Percentiles rank a stretch among this genome's conserved stretches.
phyloP scores from a whole-genome alignment of 2,888 invertebrate genomes.

The Xestia ashworthii region DNA sequence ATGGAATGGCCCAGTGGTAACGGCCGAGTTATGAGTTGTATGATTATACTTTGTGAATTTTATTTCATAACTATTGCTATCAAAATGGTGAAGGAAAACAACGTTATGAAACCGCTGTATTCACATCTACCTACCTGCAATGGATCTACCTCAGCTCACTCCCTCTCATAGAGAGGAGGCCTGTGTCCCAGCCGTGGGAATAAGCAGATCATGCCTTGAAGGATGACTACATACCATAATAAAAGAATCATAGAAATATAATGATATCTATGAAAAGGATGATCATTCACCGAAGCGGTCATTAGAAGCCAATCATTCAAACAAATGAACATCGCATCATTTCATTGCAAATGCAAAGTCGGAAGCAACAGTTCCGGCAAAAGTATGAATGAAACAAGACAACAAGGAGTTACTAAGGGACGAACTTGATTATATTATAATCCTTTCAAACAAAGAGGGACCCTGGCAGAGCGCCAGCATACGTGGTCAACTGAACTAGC shows the following conservation, averaged over 20 bases:
- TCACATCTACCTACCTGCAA: background rate
- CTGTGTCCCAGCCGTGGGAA: background rate
- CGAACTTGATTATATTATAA: conserved; percentile 14
- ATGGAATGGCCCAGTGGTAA: too few species aligned
- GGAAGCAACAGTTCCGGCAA: background rate
- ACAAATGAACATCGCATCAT: background rate
- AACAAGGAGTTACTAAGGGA: conserved; percentile 24
- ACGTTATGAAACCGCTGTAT: too few species aligned
- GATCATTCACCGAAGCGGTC: background rate
- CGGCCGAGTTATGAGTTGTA: too few species aligned
- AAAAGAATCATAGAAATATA: too few species aligned
- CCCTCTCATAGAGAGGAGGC: background rate
- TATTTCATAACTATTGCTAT: too few species aligned
- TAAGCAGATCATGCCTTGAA: background rate
- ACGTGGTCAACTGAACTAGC: conserved; percentile 18
- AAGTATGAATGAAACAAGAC: conserved; percentile 37
- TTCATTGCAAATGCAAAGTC: background rate
- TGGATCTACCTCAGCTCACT: background rate
- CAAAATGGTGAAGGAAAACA: too few species aligned
- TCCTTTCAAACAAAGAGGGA: conserved; percentile 48
- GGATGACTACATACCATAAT: too few species aligned
- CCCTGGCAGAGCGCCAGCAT: conserved; percentile 48
- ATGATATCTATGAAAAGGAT: too few species aligned
- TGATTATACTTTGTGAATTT: too few species aligned
- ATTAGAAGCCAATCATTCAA: background rate